These are phyloP conservation scores for Elephantulus edwardii DNA, from an alignment of 2,113 vertebrate genomes.

Conservation along the genomic window DNA sequence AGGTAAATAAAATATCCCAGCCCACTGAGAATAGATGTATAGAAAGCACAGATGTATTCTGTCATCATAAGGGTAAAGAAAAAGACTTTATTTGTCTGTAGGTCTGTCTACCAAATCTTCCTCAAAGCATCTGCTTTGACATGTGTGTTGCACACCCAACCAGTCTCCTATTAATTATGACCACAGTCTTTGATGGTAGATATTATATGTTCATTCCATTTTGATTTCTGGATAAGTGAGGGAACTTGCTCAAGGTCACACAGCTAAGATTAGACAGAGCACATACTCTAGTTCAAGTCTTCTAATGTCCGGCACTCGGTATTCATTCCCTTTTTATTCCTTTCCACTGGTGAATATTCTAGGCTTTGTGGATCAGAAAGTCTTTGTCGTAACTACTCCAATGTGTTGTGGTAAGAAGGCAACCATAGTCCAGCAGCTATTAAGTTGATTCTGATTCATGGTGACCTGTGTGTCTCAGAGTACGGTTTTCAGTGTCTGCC, in stretches of 20 bases:
- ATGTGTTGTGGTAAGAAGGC: neutral
- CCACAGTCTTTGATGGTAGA: neutral
- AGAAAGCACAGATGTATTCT: neutral
- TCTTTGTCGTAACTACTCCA: neutral
- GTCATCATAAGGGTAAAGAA: neutral
- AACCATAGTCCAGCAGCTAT: neutral
- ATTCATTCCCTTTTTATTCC: neutral
- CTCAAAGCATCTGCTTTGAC: neutral
- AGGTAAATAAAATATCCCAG: neutral
- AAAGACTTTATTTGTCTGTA: neutral
- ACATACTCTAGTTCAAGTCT: neutral
- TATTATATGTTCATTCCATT: neutral
- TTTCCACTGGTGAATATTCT: neutral
- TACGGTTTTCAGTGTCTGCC: neutral
- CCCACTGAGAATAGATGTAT: neutral
- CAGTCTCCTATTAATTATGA: slow-evolving; percentile 13
- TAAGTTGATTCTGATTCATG: neutral
- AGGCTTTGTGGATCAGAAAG: neutral
- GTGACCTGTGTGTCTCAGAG: neutral
- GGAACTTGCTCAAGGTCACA: neutral
- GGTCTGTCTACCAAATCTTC: neutral
- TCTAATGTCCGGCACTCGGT: neutral
- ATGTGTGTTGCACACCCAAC: neutral
- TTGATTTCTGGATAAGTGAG: neutral
- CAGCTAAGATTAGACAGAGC: neutral